Evolutionary conservation across 2,888 invertebrate genomes (phyloP), one percentile per base, ranked within the genome.

Genomic region (Atrina japonica): DNA sequence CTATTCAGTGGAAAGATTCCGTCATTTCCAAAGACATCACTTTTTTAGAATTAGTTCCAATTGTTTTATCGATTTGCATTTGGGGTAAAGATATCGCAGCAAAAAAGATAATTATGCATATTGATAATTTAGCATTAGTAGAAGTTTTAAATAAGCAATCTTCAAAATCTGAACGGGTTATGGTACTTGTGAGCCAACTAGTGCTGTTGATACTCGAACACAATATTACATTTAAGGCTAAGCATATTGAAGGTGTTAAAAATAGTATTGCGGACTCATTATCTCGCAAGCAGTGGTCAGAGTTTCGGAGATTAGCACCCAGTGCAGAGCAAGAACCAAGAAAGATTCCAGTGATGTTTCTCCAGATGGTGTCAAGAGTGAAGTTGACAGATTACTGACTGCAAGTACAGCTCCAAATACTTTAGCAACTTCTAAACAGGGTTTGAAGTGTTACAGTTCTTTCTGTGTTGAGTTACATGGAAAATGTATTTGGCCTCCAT

Each of bases 211-310:
- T 18, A 7, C 16, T 60, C 18, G 27, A 29, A n/a, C 21, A 47
- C 21, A 47, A 60, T 29, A 47, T 60, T 6, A 18, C 49, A 25
- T 35, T 49, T 49, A 49, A 49, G 23, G 49, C 49, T 49, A 49
- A 49, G 23, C 49, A 49, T 18, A 49, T 49, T n/a, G 16, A 14
- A 21, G 3, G 49, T 49, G 9, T 49, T 49, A 23, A 49, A 14
- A 49, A 49, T 49, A 49, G n/a, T 23, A 49, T 49, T 16, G 49
- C 49, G n/a, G 49, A 49, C 18, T 49, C 49, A 21, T 11, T 49
- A 18, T 49, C 49, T 49, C 49, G 49, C 11, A 49, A 49, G 18
- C 49, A 53, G 53, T 53, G 53, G 53, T n/a, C 7, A 14, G 16
- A n/a, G 7, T 53, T 50, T 21, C 2, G 35, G 6, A 35, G 18